Percentiles rank a stretch among this genome's conserved stretches.
Evolutionary conservation across 2,113 vertebrate genomes (phyloP).

Genomic region (Muntiacus reevesi): DNA sequence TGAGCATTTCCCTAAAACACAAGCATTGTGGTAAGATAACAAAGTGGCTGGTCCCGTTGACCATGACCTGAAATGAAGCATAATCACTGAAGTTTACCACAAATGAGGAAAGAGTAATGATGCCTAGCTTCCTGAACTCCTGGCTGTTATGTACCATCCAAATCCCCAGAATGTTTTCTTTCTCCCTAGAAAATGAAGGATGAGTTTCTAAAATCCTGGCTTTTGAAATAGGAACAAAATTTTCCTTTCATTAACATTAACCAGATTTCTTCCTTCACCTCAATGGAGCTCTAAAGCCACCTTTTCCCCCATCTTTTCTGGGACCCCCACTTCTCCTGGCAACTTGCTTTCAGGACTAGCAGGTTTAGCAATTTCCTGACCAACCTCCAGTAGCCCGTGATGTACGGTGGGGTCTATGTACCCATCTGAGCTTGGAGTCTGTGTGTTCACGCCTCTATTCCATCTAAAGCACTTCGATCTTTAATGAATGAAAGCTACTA

Average conservation of each 20-base stretch:
- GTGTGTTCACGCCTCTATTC: not conserved
- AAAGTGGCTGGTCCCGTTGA: not conserved
- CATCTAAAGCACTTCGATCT: not conserved
- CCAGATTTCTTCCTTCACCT: not conserved
- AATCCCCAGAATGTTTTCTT: not conserved
- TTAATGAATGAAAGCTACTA: not conserved
- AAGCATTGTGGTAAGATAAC: not conserved
- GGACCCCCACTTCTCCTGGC: not conserved
- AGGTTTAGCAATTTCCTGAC: not conserved
- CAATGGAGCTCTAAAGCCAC: not conserved
- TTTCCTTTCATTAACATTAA: not conserved
- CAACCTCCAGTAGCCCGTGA: not conserved
- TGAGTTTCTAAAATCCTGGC: not conserved
- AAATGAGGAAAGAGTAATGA: not conserved
- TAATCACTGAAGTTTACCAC: not conserved
- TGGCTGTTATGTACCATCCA: not conserved
- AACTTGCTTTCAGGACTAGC: not conserved
- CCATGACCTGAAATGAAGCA: not conserved
- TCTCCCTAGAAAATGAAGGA: not conserved
- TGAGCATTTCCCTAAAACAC: not conserved
- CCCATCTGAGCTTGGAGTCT: not conserved
- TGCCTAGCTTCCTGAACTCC: not conserved
- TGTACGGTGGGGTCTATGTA: not conserved
- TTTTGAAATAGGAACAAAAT: conserved; percentile 15
- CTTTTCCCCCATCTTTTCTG: not conserved